A percentile compares a stretch with the other conserved stretches of the same genome.
Evolutionary conservation across 2,797 vertebrate genomes (phyloP).

Genomic region (Linurgus olivaceus): DNA sequence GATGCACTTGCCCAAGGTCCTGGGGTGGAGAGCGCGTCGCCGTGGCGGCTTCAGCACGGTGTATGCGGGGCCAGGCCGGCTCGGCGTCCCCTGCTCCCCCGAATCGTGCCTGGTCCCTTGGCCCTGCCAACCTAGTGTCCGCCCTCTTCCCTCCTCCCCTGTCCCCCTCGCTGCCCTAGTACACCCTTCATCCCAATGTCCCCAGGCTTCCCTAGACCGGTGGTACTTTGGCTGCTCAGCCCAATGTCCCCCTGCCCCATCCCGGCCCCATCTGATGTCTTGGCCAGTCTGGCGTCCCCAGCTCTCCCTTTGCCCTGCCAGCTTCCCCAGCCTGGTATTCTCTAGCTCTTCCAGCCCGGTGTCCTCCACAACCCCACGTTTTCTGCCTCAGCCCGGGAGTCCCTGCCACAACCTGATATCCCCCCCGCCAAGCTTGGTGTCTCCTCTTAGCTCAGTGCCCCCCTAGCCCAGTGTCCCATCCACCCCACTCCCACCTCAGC

Average conservation of each 20-base stretch:
- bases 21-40: accelerated
- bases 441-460: not conserved
- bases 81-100: not conserved
- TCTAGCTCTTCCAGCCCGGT: not conserved
- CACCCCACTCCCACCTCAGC: not conserved
- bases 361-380: not conserved
- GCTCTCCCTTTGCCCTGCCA: not conserved
- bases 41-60: not conserved
- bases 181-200: not conserved
- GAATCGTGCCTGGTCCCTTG: not conserved
- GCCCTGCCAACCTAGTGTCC: not conserved
- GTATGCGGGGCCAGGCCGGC: not conserved
- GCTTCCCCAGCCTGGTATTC: not conserved
- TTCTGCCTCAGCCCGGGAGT: not conserved
- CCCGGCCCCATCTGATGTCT: not conserved
- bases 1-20: not conserved
- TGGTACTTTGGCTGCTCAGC: not conserved
- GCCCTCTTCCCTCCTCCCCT: not conserved
- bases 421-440: not conserved
- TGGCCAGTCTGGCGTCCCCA: not conserved
- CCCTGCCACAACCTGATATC: not conserved
- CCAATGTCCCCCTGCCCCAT: too few relatives aligned
- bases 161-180: not conserved
- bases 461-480: not conserved
- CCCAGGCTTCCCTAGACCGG: too few relatives aligned